These are phyloP conservation scores for Odontomachus brunneus DNA, from an alignment of 1,140 invertebrate species.

Conservation along the genomic window DNA sequence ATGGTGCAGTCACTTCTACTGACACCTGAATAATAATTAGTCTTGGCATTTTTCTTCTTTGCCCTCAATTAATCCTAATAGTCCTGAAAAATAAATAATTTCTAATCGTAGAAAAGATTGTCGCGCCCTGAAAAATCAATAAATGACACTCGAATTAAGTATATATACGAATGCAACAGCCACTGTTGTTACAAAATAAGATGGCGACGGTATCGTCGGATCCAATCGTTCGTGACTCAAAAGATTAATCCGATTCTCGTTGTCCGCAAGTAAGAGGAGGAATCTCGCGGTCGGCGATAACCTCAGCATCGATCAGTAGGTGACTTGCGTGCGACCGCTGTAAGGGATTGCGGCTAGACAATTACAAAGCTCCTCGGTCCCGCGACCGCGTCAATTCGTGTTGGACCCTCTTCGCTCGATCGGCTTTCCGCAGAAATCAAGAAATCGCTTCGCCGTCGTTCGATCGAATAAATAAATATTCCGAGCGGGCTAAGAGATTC, in stretches of 20 bases:
- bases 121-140: background rate
- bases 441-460: slow-evolving; percentile 7
- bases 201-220: background rate
- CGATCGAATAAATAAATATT: slow-evolving; percentile 22
- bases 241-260: slow-evolving; percentile 11
- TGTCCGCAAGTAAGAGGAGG: slow-evolving; percentile 25
- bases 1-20: too few species aligned
- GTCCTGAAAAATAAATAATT: too few species aligned
- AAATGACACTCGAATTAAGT: background rate
- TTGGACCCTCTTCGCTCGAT: slow-evolving; percentile 9
- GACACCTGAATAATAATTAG: too few species aligned
- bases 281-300: slow-evolving; percentile 45
- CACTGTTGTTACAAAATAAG: background rate
- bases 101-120: background rate
- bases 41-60: too few species aligned
- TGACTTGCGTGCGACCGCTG: slow-evolving; percentile 52
- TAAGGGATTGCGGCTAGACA: slow-evolving; percentile 63
- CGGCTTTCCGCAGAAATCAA: slow-evolving; percentile 41
- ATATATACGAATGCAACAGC: background rate
- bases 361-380: slow-evolving; percentile 67
- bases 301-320: slow-evolving; percentile 64
- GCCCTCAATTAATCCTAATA: too few species aligned
- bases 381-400: slow-evolving; percentile 46
- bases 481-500: background rate
- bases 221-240: background rate